Conservation (phyloP, 2,888 invertebrate genomes). For the Muscina levida region DNA sequence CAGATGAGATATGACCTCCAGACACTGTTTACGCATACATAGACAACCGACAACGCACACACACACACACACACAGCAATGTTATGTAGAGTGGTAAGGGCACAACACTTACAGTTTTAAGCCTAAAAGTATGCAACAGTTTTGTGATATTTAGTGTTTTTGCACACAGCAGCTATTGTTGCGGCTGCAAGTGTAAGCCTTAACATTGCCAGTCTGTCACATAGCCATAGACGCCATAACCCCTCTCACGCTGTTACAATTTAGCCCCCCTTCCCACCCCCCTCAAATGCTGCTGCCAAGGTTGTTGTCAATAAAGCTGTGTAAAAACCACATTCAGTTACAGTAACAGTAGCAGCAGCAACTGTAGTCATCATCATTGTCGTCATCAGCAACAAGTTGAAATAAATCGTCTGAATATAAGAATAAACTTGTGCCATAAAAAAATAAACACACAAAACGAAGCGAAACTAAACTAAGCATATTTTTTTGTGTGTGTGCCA, state of each 20-base stretch:
- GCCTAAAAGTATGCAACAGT: neutral
- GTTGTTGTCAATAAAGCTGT: neutral
- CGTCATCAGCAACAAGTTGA: conserved; percentile 57
- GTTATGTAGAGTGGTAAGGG: too few species aligned
- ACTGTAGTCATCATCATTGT: neutral
- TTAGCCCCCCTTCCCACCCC: too few species aligned
- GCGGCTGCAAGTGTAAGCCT: conserved; percentile 4
- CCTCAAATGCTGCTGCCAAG: neutral
- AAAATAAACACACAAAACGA: conserved; percentile 2
- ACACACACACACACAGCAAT: neutral
- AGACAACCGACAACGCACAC: neutral
- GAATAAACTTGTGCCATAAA: neutral
- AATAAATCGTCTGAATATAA: conserved; percentile 38
- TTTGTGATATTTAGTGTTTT: neutral
- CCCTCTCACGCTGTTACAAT: too few species aligned
- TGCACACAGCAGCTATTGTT: neutral
- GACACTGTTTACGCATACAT: neutral
- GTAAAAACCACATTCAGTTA: conserved; percentile 20
- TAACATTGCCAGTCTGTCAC: conserved; percentile 21
- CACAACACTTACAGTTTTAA: too few species aligned
- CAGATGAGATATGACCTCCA: too few species aligned
- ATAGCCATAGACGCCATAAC: too few species aligned
- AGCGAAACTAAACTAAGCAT: neutral
- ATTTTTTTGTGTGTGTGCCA: neutral
- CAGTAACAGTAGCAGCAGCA: neutral